Evolutionary conservation across 2,888 invertebrate genomes (phyloP).

Genomic region (Taenaris catops): DNA sequence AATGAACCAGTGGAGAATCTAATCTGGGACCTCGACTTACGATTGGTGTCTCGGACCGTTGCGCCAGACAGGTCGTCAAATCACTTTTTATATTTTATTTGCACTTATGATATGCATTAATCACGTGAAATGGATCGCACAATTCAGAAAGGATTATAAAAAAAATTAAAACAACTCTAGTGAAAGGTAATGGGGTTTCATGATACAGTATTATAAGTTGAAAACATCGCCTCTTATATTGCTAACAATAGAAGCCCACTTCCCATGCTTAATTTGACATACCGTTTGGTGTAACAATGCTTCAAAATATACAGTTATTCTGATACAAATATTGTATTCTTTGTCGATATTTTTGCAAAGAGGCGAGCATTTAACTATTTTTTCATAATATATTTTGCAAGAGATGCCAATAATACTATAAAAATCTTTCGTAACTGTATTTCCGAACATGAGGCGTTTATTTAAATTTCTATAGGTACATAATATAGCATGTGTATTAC

Average conservation of each 20-base stretch:
- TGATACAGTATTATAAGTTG: constrained; percentile 25
- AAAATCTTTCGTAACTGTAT: constrained; percentile 1
- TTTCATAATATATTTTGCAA: constrained; percentile 3
- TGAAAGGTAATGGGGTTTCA: constrained; percentile 10
- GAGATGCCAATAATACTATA: background rate
- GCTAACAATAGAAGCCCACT: constrained; percentile 65
- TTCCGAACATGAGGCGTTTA: background rate
- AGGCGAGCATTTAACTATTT: too few species aligned
- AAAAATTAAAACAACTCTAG: constrained; percentile 6
- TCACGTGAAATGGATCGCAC: background rate
- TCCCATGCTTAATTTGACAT: constrained; percentile 72
- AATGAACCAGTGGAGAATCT: too few species aligned
- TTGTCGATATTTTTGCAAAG: too few species aligned
- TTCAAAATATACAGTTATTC: constrained; percentile 42
- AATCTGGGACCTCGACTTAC: too few species aligned
- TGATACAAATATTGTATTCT: constrained; percentile 6
- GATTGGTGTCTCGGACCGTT: too few species aligned
- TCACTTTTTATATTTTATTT: background rate
- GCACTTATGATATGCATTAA: background rate
- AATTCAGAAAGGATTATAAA: constrained; percentile 5
- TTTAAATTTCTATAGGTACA: constrained; percentile 2
- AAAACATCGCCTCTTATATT: constrained; percentile 38
- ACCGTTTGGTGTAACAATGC: constrained; percentile 62
- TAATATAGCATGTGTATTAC: constrained; percentile 1
- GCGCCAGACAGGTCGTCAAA: too few species aligned